phyloP scores from a whole-genome alignment of 2,888 invertebrate genomes.

The Halictus quadricinctus region DNA sequence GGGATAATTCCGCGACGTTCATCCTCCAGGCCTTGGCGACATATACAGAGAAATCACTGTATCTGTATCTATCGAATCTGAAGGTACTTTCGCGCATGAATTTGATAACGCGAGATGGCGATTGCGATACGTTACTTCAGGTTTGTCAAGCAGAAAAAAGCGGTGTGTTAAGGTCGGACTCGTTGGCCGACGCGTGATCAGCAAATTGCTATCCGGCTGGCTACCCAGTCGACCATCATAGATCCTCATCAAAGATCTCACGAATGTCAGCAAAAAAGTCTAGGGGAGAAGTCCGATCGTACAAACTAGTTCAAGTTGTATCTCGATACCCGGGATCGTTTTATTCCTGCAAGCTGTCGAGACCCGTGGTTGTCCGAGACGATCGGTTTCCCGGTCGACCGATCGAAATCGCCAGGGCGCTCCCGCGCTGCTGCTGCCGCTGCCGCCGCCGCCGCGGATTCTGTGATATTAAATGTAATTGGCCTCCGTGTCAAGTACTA shows the following conservation, averaged over 20 bases:
- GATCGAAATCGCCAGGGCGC: slow-evolving; percentile 25
- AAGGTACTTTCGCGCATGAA: too few species aligned
- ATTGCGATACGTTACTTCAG: background rate
- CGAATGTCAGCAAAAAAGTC: background rate
- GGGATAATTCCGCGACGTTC: too few species aligned
- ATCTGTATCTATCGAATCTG: too few species aligned
- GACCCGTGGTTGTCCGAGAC: background rate
- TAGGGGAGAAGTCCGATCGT: background rate
- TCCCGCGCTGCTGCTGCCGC: background rate
- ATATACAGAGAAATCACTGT: too few species aligned
- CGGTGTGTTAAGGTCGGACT: background rate
- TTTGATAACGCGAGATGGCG: too few species aligned
- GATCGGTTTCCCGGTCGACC: slow-evolving; percentile 23
- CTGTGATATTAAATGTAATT: slow-evolving; percentile 56
- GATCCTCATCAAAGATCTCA: slow-evolving; percentile 1
- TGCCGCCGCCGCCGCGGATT: slow-evolving; percentile 20
- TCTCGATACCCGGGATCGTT: background rate
- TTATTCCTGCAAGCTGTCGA: background rate
- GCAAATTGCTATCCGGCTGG: background rate
- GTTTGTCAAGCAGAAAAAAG: background rate
- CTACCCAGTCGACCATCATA: background rate
- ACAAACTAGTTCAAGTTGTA: background rate
- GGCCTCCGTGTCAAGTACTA: slow-evolving; percentile 56
- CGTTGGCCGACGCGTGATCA: background rate
- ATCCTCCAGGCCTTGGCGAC: too few species aligned